Evolutionary conservation across 64 coral and sea anemone genomes (phyloP), one percentile per base, ranked within the genome.

Genomic region (Montipora efflorescens): DNA sequence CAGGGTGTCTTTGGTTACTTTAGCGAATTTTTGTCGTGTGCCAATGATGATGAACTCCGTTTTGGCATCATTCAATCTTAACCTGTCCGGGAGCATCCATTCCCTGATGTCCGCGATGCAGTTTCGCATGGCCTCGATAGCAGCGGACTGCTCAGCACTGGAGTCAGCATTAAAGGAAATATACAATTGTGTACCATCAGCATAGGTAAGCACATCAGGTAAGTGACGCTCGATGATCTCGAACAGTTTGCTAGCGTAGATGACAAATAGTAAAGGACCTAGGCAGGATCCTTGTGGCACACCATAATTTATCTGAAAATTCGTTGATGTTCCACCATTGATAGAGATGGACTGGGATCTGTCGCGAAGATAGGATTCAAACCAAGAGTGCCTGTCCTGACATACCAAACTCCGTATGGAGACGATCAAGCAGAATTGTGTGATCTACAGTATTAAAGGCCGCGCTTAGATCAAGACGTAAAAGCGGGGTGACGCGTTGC

Each of bases 381-480:
- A 84, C 81, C 81, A 84, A 55, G 13, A 84, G 81, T 48, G 47
- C 79, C 16, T 46, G 36, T 5, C 49, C 79, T 7, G 36, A 48
- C 8, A 84, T 18, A 62, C 48, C 52, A 67, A 59, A 20, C 5
- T 67, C 43, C 16, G 19, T n/a, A 22, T 59, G 20, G 47, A 88
- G 61, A 28, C 5, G 61, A 58, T 74, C 0, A 48, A 67, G 22
- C 59, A 74, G 16, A 22, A 57, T 84, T 58, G 81, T 43, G 28
- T 28, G 28, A 28, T 28, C 28, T 28, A 28, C 28, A 28, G 28
- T 28, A 28, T 28, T 28, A 28, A 81, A 84, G 81, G 48, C 47
- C 36, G 85, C 66, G 48, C 85, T 88, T 12, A 88, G 49, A 21
- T 88, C 85, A 48, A 88, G 67, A 15, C 71, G 45, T 4, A 88